Evolutionary conservation across 37 sponge, comb jelly and placozoan species (phyloP).

Genomic region (Axinella damicornis): DNA sequence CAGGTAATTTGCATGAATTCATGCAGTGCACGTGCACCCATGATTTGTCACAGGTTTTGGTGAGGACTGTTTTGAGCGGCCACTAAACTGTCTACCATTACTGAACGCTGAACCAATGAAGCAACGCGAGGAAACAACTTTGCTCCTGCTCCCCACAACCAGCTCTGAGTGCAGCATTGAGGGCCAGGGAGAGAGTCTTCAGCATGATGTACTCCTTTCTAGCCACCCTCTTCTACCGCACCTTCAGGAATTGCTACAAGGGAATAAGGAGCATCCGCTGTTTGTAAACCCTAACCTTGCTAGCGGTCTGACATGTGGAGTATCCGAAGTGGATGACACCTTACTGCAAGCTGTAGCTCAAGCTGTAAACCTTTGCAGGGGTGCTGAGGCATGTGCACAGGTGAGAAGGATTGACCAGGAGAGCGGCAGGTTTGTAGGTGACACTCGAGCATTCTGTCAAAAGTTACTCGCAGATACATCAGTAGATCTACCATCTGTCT

Average conservation of each 20-base stretch:
- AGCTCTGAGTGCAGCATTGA: not conserved
- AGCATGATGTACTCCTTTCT: constrained; percentile 2
- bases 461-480: not conserved
- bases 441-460: not conserved
- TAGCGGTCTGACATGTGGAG: not conserved
- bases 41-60: no score
- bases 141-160: not conserved
- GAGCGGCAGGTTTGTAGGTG: not conserved
- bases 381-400: not conserved
- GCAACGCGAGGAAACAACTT: no score
- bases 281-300: no score
- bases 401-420: not conserved
- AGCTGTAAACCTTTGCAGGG: not conserved
- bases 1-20: no score
- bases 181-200: not conserved
- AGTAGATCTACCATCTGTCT: no score
- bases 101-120: no score
- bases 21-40: no score
- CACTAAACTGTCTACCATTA: no score
- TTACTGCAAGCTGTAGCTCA: not conserved
- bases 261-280: no score
- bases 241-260: not conserved
- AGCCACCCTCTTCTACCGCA: constrained; percentile 4
- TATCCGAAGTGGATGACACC: not conserved
- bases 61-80: no score